Conservation (phyloP, 2,888 invertebrate genomes). For the Apodemia hepburni region DNA sequence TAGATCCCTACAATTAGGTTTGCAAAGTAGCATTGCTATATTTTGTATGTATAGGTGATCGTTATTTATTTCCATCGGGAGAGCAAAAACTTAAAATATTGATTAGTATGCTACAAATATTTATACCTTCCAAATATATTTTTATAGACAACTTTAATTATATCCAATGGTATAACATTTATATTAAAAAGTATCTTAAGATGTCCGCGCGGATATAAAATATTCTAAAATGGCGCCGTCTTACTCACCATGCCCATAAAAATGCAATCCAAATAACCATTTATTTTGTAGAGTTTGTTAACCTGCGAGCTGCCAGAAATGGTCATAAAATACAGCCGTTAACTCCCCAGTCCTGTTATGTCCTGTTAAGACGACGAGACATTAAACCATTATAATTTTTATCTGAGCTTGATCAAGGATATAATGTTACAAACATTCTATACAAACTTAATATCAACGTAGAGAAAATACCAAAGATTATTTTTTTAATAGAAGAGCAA, state of each 20-base stretch:
- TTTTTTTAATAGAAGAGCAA: too few species aligned
- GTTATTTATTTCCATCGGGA: too few species aligned
- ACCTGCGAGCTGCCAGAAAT: slow-evolving; percentile 3
- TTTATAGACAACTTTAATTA: too few species aligned
- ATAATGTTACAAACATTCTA: background rate
- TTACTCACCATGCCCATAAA: slow-evolving; percentile 8
- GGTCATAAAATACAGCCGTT: slow-evolving; percentile 10
- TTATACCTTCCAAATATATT: too few species aligned
- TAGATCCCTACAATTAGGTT: too few species aligned
- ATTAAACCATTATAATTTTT: background rate
- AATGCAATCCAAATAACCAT: slow-evolving; percentile 8
- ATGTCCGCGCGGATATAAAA: background rate
- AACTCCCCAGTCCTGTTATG: slow-evolving; percentile 4
- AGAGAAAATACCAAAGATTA: too few species aligned
- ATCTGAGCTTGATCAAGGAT: background rate
- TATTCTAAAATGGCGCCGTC: slow-evolving; percentile 6
- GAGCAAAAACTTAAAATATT: too few species aligned
- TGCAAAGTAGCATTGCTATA: too few species aligned
- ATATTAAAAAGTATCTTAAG: background rate
- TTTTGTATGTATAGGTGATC: too few species aligned
- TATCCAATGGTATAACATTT: background rate
- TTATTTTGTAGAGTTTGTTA: slow-evolving; percentile 8
- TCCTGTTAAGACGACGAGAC: background rate
- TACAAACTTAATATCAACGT: background rate
- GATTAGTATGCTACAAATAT: too few species aligned